phyloP scores from a whole-genome alignment of 2,888 invertebrate species.

The Spisula subtruncata region DNA sequence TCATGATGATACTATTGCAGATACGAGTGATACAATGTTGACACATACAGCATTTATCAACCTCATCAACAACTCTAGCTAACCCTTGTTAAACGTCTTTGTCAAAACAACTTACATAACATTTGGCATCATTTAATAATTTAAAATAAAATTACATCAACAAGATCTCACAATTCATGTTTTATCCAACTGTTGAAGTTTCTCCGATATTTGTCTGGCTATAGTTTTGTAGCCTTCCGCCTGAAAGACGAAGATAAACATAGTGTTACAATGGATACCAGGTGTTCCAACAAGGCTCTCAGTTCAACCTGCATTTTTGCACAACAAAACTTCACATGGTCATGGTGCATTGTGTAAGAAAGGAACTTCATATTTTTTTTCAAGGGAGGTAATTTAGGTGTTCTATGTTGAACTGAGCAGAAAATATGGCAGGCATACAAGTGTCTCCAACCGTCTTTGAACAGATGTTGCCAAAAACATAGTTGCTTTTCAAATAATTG shows the following conservation, averaged over 20 bases:
- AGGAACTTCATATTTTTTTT: no score
- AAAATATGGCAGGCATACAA: no score
- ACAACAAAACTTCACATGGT: no score
- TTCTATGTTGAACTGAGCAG: not conserved
- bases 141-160: not conserved
- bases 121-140: not conserved
- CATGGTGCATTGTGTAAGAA: no score
- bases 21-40: not conserved
- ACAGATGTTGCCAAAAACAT: no score
- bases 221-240: constrained; percentile 71
- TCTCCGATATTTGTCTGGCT: constrained; percentile 66
- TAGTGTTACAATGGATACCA: no score
- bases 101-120: not conserved
- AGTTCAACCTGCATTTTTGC: no score
- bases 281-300: no score
- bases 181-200: constrained; percentile 31
- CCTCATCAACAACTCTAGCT: not conserved
- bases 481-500: no score
- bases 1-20: not conserved
- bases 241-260: constrained; percentile 64
- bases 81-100: not conserved
- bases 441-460: no score
- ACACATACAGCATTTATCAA: not conserved
- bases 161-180: not conserved
- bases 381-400: no score